Conservation (phyloP, 2,888 invertebrate genomes). For the Lasiommata megera region DNA sequence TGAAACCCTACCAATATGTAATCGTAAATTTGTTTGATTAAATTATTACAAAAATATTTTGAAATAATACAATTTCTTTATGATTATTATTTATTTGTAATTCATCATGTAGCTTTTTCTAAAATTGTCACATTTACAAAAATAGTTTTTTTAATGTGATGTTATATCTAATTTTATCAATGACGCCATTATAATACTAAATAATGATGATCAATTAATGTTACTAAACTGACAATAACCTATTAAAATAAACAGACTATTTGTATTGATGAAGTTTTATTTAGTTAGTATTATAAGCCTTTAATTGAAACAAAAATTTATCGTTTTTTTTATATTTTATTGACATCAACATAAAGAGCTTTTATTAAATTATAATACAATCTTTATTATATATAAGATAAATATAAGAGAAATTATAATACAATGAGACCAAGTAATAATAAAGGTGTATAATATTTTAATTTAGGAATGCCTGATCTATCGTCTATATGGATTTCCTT, state of each 20-base stretch:
- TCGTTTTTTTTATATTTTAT: conserved; percentile 66
- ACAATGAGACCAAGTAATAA: conserved; percentile 75
- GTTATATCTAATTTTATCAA: no score
- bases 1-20: no score
- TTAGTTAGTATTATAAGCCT: neutral
- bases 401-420: conserved; percentile 74
- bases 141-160: no score
- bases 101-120: no score
- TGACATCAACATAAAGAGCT: conserved; percentile 70
- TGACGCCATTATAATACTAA: no score
- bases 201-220: no score
- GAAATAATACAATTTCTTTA: no score
- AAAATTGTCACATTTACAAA: no score
- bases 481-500: conserved; percentile 50
- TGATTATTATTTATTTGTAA: no score
- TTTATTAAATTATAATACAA: conserved; percentile 60
- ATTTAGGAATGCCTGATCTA: conserved; percentile 63
- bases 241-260: conserved; percentile 2
- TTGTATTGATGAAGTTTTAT: conserved; percentile 8
- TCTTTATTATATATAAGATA: conserved; percentile 68
- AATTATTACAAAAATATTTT: no score
- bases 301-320: conserved; percentile 11
- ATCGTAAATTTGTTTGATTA: no score
- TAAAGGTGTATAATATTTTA: conserved; percentile 56
- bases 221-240: conserved; percentile 5